phyloP scores from a whole-genome alignment of 2,888 invertebrate genomes.

The Cataglyphis cursor region DNA sequence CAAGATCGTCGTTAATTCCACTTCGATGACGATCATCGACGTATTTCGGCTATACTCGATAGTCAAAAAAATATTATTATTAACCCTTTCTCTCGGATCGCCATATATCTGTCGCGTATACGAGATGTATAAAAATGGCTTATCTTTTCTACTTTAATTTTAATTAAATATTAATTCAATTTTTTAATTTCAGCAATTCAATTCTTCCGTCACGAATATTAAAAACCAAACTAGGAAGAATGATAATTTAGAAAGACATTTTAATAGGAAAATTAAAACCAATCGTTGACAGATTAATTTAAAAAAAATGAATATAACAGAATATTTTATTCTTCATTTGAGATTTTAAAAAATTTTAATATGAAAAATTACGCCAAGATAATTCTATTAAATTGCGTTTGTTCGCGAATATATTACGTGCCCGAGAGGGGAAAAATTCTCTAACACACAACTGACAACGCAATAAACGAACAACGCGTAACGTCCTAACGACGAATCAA shows the following conservation, averaged over 20 bases:
- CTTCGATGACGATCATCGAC: conserved; percentile 41
- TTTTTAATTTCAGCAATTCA: background rate
- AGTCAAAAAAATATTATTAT: conserved; percentile 48
- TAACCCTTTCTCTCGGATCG: conserved; percentile 33
- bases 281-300: background rate
- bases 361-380: background rate
- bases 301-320: background rate
- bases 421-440: conserved; percentile 37
- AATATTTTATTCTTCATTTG: background rate
- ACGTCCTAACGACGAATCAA: conserved; percentile 52
- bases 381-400: background rate
- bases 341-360: background rate
- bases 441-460: conserved; percentile 52
- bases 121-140: background rate
- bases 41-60: conserved; percentile 32
- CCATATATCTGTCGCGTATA: conserved; percentile 16
- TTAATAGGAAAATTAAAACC: background rate
- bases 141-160: background rate
- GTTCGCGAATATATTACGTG: conserved; percentile 8
- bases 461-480: conserved; percentile 52
- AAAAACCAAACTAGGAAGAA: background rate
- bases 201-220: background rate
- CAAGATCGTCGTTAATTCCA: conserved; percentile 61
- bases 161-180: background rate
- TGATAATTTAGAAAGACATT: background rate